Percentiles rank a stretch among this genome's conserved stretches.
phyloP scores from a whole-genome alignment of 2,888 invertebrate genomes.

The Cephus sareptanus region DNA sequence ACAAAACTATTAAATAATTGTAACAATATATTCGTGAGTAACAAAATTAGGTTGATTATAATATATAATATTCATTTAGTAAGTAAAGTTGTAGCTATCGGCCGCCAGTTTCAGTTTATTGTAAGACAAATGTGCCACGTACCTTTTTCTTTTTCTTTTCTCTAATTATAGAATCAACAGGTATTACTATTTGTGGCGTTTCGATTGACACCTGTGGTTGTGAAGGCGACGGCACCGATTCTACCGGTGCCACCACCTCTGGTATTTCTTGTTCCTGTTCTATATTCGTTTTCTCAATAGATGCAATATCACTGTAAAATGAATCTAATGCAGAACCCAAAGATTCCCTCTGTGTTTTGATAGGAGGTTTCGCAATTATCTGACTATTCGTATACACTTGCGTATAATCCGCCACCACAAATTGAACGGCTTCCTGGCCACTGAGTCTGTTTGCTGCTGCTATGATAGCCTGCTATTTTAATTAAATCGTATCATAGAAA shows the following conservation, averaged over 20 bases:
- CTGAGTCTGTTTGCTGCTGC: slow-evolving; percentile 55
- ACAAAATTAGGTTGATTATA: neutral
- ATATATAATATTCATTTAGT: neutral
- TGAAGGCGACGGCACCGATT: slow-evolving; percentile 29
- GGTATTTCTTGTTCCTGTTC: slow-evolving; percentile 36
- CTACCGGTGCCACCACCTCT: slow-evolving; percentile 38
- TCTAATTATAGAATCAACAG: slow-evolving; percentile 46
- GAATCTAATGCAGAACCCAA: slow-evolving; percentile 70
- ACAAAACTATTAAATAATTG: neutral
- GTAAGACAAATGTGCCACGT: neutral
- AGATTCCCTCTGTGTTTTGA: slow-evolving; percentile 55
- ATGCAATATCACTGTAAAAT: slow-evolving; percentile 73
- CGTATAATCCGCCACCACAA: slow-evolving; percentile 57
- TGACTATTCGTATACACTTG: slow-evolving; percentile 58
- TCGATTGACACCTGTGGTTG: slow-evolving; percentile 26
- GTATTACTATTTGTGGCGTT: slow-evolving; percentile 19
- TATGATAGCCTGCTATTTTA: slow-evolving; percentile 51
- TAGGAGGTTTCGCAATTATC: slow-evolving; percentile 62
- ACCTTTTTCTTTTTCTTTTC: slow-evolving; percentile 67
- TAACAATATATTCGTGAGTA: neutral
- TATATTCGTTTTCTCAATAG: slow-evolving; percentile 64
- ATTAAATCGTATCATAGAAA: slow-evolving; percentile 8
- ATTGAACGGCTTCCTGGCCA: slow-evolving; percentile 55
- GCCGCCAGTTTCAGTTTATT: neutral
- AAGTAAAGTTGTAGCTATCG: neutral